Base-by-base conservation (phyloP, 2,797 vertebrate species). In the Characodon lateralis region DNA sequence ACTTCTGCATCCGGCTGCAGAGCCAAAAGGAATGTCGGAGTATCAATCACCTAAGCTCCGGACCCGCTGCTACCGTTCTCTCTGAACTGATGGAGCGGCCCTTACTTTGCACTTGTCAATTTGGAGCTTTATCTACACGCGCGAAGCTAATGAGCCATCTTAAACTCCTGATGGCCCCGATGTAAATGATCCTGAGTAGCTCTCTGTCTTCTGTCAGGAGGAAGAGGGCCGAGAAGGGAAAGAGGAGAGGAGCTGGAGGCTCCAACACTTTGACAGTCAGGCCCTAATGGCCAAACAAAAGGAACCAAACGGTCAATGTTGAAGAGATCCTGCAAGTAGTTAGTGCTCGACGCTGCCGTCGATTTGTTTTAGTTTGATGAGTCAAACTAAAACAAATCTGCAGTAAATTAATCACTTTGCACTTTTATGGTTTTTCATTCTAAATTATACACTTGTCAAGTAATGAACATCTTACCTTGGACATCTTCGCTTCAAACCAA, bases 61-160 rank as follows among this genome's bases (percentile, higher is more conserved):
- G 26, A 63, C 88, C 93, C 74, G 2, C 87, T 80, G 77, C 79
- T 76, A 61, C 78, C 56, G 35, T 69, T 83, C 72, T 16, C 94
- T 89, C 83, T 84, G 87, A 80, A 90, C 66, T 92, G 93, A 92
- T 95, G 91, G 92, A 95, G 96, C 88, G 91, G 91, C 88, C 83
- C 71, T 77, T 80, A 84, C 89, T 95, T 93, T 92, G 88, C 94
- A 91, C 94, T 93, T 95, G 95, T 95, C 96, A 95, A 90, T 89
- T 95, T 93, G 90, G 86, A 89, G 85, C 84, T 87, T 91, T 92
- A 91, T 89, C 87, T 90, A 90, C 85, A 90, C 20, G 74, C 87
- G 74, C 59, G 82, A 81, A 73, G 82, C 81, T 92, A 92, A 92
- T 89, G 91, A 92, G 87, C 79, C 89, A 83, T 85, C 91, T 70